phyloP scores from a whole-genome alignment of 92 coral and sea anemone genomes.

The Phymanthus crucifer region DNA sequence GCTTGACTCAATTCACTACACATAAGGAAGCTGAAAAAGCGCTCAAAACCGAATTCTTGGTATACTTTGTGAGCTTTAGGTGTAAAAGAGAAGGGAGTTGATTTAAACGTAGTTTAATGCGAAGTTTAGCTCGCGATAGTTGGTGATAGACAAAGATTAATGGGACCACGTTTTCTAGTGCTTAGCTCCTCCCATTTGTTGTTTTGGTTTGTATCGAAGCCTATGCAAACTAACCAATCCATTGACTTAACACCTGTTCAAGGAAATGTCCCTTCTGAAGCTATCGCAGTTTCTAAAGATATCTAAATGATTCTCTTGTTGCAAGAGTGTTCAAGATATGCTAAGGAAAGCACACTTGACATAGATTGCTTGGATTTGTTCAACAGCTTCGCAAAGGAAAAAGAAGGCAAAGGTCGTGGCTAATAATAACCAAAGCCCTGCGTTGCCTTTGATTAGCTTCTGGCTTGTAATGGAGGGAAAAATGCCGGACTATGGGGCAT shows the following conservation, averaged over 20 bases:
- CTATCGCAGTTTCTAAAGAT: background rate
- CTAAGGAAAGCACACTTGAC: background rate
- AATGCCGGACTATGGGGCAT: slow-evolving; percentile 11
- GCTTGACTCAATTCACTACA: background rate
- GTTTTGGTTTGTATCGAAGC: background rate
- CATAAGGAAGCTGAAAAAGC: background rate
- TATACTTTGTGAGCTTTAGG: background rate
- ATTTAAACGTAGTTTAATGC: background rate
- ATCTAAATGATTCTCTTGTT: background rate
- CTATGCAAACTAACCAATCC: background rate
- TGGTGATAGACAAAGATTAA: slow-evolving; percentile 28
- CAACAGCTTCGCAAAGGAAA: slow-evolving; percentile 8
- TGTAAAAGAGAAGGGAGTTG: background rate
- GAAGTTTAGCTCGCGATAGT: slow-evolving; percentile 1
- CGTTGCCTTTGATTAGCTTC: background rate
- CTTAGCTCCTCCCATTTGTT: background rate
- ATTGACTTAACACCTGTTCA: background rate
- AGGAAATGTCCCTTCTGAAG: background rate
- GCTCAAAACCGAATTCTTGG: background rate
- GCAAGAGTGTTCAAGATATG: background rate
- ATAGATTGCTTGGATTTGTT: background rate
- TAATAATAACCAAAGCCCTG: slow-evolving; percentile 3
- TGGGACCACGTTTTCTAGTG: background rate
- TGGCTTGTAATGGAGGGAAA: background rate
- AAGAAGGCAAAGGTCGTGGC: slow-evolving; percentile 10